These are phyloP conservation scores for Carcinoscorpius rotundicauda DNA, from an alignment of 1,140 invertebrate genomes.

Conservation along the genomic window DNA sequence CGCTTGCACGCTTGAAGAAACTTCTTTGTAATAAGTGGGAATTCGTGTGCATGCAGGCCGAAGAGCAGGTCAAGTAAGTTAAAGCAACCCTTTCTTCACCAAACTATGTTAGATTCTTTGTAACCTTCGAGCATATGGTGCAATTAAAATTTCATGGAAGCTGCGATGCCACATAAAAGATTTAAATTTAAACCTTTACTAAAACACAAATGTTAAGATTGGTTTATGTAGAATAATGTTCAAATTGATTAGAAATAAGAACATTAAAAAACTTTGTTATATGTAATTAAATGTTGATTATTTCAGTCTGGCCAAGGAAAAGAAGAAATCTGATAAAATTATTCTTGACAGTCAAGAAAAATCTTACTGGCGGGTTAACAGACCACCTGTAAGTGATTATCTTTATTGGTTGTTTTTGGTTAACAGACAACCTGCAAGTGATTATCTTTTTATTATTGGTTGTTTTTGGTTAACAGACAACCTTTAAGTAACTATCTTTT, in stretches of 20 bases:
- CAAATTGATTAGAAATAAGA: neutral
- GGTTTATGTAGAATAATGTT: neutral
- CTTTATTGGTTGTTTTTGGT: no score
- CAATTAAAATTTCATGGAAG: neutral
- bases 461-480: no score
- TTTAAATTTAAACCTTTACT: neutral
- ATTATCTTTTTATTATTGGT: conserved; percentile 1
- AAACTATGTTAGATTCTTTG: neutral
- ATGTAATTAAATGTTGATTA: neutral
- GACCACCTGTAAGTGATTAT: conserved; percentile 48
- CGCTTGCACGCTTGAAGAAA: conserved; percentile 72
- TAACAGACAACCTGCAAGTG: conserved; percentile 3
- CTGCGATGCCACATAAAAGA: neutral
- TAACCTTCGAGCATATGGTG: neutral
- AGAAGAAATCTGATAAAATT: conserved; percentile 89
- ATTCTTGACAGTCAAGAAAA: conserved; percentile 89
- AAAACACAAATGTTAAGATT: neutral
- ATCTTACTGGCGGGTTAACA: conserved; percentile 88
- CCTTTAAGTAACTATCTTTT: no score
- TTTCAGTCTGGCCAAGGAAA: conserved; percentile 61
- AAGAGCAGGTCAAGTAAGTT: conserved; percentile 63
- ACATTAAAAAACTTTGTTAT: neutral
- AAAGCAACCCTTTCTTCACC: neutral
- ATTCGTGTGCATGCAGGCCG: conserved; percentile 82
- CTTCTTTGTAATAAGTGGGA: conserved; percentile 90